Evolutionary conservation across 2,797 vertebrate species (phyloP).

Genomic region (Potorous gilbertii): DNA sequence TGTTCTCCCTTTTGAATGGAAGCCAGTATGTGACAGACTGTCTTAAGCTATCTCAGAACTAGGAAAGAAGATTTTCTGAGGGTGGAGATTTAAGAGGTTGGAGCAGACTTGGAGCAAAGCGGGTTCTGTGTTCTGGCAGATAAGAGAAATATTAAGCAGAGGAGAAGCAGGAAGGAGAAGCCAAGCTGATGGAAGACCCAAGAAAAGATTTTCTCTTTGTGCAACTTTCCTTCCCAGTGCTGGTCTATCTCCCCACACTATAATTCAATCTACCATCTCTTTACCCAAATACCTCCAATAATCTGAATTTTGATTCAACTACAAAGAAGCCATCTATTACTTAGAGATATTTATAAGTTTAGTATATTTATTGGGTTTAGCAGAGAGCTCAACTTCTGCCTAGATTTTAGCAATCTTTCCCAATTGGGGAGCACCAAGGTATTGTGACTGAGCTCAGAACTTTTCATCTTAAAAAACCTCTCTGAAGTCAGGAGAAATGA

Average conservation of each 20-base stretch:
- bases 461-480: neutral
- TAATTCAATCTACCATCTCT: neutral
- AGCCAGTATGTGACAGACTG: neutral
- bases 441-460: neutral
- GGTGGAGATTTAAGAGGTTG: neutral
- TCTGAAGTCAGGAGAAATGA: neutral
- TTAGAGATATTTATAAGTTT: neutral
- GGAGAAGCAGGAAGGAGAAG: neutral
- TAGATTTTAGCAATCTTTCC: neutral
- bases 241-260: neutral
- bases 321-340: neutral
- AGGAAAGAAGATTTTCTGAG: neutral
- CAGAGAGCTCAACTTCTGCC: neutral
- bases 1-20: neutral
- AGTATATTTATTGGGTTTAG: neutral
- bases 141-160: neutral
- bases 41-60: neutral
- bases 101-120: neutral
- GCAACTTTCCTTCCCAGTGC: neutral
- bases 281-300: neutral
- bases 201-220: neutral
- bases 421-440: neutral
- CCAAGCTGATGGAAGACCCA: neutral
- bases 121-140: neutral
- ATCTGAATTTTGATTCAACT: neutral